Base-by-base conservation (phyloP, 2,888 invertebrate species). In the Pollenia labialis region DNA sequence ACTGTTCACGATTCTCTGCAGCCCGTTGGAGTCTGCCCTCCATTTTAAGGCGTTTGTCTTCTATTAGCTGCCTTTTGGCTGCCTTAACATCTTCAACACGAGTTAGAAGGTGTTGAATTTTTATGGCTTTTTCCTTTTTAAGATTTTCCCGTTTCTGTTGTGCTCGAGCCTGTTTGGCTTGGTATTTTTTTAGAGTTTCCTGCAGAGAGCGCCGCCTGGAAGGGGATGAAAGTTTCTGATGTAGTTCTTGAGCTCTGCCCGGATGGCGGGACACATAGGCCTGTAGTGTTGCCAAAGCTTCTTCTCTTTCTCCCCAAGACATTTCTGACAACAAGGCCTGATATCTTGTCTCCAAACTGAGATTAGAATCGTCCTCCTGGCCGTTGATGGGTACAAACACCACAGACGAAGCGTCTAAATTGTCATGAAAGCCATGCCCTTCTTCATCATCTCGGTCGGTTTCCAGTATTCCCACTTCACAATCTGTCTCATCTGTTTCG, bases 171-270 rank as follows among this genome's bases (percentile, higher is more conserved):
- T 99, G 98, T 91, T 98, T 98, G 0, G 97, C 97, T 93, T 98
- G 98, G 89, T 98, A 97, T 87, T 95, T 94, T 75, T 95, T 94
- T 23, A 98, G 93, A 0, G 98, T 97, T 91, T 97, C 97, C 42
- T 97, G 96, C n/a, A 97, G 91, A n/a, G 97, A 96, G 88, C 97
- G 95, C 54, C 97, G 95, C n/a, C 97, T 95, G 1, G 97, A 97
- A 0, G 98, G 98, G 66, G 97, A 98, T 0, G 98, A 98, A 0
- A 99, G 94, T 92, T 99, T 99, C 89, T 98, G 98, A 93, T 99
- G 99, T 62, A 99, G 94, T 89, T 98, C 97, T 85, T 98, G 95
- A 0, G 98, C 98, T 76, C 98, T 91, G 74, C 98, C 99, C 0
- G 99, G 99, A 92, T 98, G 97, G n/a, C 98, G 95, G 0, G 97